Base-by-base conservation (phyloP, 2,888 invertebrate species). In the Malthinus flaveolus region DNA sequence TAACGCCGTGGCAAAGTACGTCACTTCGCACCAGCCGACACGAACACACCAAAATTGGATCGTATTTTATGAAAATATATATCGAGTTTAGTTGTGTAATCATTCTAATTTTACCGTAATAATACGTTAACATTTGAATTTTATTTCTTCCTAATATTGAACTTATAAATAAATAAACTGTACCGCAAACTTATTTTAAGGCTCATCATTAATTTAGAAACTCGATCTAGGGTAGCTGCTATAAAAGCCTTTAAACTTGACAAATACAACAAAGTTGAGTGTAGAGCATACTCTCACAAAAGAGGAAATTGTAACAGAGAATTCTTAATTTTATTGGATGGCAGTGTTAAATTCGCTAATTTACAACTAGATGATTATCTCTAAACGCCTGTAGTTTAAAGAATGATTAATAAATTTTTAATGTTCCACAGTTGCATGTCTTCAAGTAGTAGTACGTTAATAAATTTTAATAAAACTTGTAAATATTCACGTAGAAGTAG, bases 11-110 rank as follows among this genome's bases (percentile, higher is more conserved):
- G 58, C 49, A 50, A 52, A 61, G 55, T 57, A 63, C 63, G 63
- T 63, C 59, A 56, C 59, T 59, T 63, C 61, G 61, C 55, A 58
- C 61, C 49, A 48, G 56, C 49, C 59, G 56, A 61, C 63, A 61
- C 61, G 63, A 57, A 61, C 59, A 56, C 57, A 56, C 57, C 56
- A 50, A 65, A 65, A 65, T 63, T 63, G 61, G 63, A 57, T 65
- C 65, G 56, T 66, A 59, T 62, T 62, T 62, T 65, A 55, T 49
- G 52, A 56, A 59, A 60, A 57, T 56, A 23, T 23, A 59, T 49
- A 60, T 49, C 49, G 39, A 55, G 59, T 55, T 59, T 50, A 50
- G 59, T 48, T 59, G 51, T 59, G 49, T 50, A 59, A 51, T 55
- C 58, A 45, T 54, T 49, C 58, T 49, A 59, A 59, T 59, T 54